Percentiles rank a stretch among this genome's conserved stretches.
Conservation (phyloP, 2,797 vertebrate genomes). For the Cyclura pinguis region DNA sequence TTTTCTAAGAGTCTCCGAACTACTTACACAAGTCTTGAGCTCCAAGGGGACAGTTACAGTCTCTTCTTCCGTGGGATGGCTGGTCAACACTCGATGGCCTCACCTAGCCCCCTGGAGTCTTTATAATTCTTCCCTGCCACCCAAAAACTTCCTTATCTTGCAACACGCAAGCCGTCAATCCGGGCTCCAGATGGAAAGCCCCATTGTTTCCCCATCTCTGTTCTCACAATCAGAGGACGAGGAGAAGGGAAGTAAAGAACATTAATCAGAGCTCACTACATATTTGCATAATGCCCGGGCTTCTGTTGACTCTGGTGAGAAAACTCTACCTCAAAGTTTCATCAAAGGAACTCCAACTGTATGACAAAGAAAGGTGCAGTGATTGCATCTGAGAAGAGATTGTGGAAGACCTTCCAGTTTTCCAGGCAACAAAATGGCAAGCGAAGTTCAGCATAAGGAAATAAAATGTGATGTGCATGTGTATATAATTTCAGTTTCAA, state of each 20-base stretch:
- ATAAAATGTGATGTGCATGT: not conserved
- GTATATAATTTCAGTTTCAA: not conserved
- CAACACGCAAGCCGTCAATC: not conserved
- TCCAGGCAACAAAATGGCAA: not conserved
- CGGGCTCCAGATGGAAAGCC: not conserved
- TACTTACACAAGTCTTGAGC: not conserved
- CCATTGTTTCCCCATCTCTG: constrained; percentile 22
- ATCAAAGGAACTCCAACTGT: not conserved
- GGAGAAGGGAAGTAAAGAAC: not conserved
- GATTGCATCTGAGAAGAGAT: not conserved
- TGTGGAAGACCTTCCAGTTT: not conserved
- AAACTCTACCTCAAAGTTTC: not conserved
- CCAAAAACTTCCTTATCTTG: constrained; percentile 7
- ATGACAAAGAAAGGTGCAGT: not conserved
- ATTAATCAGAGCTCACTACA: not conserved
- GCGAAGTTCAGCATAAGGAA: not conserved
- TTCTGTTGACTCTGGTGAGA: not conserved
- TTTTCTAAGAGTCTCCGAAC: too few relatives aligned
- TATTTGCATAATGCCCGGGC: too few relatives aligned
- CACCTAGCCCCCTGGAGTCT: not conserved
- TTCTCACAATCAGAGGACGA: not conserved
- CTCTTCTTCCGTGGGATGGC: not conserved
- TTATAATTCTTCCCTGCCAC: constrained; percentile 1
- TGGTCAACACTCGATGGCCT: too few relatives aligned
- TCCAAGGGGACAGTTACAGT: too few relatives aligned